phyloP scores from a whole-genome alignment of 30 jellyfish, hydroid and myxozoan species.

The Aurelia aurita complex sp. Pacific region DNA sequence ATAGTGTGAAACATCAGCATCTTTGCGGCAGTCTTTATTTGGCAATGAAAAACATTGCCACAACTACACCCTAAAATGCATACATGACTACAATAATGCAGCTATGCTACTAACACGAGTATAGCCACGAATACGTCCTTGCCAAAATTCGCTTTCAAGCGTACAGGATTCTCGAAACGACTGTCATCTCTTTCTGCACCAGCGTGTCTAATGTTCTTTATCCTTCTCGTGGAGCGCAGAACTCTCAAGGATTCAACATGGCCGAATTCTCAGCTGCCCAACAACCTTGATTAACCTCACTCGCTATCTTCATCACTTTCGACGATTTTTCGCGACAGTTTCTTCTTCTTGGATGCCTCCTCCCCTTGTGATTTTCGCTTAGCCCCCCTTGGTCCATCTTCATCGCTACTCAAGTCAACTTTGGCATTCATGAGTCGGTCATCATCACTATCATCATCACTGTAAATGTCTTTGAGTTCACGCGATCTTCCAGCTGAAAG shows the following conservation, averaged over 20 bases:
- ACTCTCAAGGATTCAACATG: too few species aligned
- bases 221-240: too few species aligned
- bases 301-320: slow-evolving; percentile 81
- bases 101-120: neutral
- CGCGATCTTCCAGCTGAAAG: slow-evolving; percentile 67
- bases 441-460: slow-evolving; percentile 91
- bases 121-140: neutral
- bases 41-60: too few species aligned
- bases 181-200: too few species aligned
- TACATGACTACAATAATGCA: neutral
- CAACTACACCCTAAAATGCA: too few species aligned
- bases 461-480: slow-evolving; percentile 64
- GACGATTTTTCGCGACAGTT: slow-evolving; percentile 55
- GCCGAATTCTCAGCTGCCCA: neutral
- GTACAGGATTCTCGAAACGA: neutral
- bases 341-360: slow-evolving; percentile 71
- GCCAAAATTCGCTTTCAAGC: neutral
- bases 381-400: slow-evolving; percentile 68
- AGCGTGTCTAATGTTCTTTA: too few species aligned
- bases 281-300: neutral
- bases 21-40: too few species aligned
- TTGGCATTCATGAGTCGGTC: slow-evolving; percentile 80
- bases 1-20: too few species aligned
- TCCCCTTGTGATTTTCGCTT: slow-evolving; percentile 68
- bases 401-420: slow-evolving; percentile 84